Percentiles rank a stretch among this genome's conserved stretches.
Conservation (phyloP, 2,797 vertebrate species). For the Falco novaeseelandiae region DNA sequence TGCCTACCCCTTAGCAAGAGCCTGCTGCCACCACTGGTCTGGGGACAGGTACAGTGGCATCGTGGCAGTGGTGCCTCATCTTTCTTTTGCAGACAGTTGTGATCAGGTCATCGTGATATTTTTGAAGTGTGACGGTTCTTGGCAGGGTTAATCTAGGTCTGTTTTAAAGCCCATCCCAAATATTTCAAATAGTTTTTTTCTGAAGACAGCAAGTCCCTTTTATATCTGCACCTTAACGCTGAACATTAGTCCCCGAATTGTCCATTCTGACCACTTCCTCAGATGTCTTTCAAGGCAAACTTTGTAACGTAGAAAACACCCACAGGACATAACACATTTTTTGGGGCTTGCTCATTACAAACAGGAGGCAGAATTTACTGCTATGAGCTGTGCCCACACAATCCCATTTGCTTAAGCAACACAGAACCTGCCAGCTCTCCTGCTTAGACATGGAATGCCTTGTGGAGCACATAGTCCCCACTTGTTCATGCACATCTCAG, state of each 20-base stretch:
- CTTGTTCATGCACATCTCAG: background rate
- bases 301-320: background rate
- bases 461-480: background rate
- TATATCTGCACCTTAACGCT: background rate
- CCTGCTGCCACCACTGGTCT: background rate
- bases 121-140: background rate
- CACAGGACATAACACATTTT: background rate
- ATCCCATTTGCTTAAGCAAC: background rate
- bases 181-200: background rate
- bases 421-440: background rate
- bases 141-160: background rate
- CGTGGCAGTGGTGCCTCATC: background rate
- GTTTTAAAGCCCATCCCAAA: background rate
- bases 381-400: background rate
- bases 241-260: constrained; percentile 54
- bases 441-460: background rate
- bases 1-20: background rate
- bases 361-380: background rate
- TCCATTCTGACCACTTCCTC: background rate
- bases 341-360: background rate
- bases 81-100: background rate
- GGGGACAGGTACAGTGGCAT: background rate
- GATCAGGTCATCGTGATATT: background rate
- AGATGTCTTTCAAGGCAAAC: constrained; percentile 28
- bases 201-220: constrained; percentile 33